Percentiles rank a stretch among this genome's conserved stretches.
phyloP scores from a whole-genome alignment of 2,113 vertebrate genomes.

The Paramisgurnus dabryanus region DNA sequence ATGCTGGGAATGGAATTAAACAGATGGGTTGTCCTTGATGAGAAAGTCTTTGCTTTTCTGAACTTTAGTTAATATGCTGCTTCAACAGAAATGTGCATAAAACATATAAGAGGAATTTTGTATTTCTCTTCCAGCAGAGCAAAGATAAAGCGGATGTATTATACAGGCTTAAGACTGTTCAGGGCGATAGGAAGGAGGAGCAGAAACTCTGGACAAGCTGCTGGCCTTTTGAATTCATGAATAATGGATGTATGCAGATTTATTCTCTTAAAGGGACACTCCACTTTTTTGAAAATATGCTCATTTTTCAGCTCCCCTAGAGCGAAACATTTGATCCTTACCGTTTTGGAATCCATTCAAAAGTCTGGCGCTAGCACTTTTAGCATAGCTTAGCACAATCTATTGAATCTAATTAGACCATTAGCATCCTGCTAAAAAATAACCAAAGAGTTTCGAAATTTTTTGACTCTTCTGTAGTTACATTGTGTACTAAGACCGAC shows the following conservation, averaged over 20 bases:
- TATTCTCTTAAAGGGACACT: background rate
- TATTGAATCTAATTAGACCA: too few species aligned
- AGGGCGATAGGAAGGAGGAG: background rate
- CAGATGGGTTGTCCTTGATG: slow-evolving; percentile 12
- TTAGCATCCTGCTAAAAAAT: too few species aligned
- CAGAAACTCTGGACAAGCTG: background rate
- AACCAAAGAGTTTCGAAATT: too few species aligned
- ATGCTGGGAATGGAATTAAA: background rate
- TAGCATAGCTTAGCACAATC: too few species aligned
- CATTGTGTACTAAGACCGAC: too few species aligned
- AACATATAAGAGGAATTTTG: background rate
- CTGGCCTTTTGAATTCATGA: slow-evolving; percentile 57
- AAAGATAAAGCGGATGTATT: background rate
- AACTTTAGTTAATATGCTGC: background rate
- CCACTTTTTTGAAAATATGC: background rate
- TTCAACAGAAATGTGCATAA: background rate
- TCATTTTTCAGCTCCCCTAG: background rate
- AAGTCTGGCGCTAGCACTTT: too few species aligned
- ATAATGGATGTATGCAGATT: slow-evolving; percentile 58
- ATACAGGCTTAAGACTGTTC: slow-evolving; percentile 22
- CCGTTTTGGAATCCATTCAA: too few species aligned
- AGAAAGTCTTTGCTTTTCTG: background rate
- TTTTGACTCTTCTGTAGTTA: too few species aligned
- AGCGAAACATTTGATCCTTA: too few species aligned
- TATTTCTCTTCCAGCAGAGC: background rate